Evolutionary conservation across 2,888 invertebrate genomes (phyloP), one percentile per base, ranked within the genome.

Genomic region (Rotaria socialis): DNA sequence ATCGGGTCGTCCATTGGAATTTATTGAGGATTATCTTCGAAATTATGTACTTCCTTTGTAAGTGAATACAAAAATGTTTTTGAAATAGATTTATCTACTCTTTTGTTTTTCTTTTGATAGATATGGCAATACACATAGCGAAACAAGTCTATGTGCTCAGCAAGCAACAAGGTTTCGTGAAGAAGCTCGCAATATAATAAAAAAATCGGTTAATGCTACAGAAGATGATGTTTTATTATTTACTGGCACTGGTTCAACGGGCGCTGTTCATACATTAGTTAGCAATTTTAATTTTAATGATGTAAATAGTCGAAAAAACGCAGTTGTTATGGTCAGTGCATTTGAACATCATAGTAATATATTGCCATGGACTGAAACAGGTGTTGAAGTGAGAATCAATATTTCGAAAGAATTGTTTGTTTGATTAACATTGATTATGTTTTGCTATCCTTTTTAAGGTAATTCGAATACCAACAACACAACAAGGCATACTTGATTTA

Each of bases 131-230:
- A 95, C 94, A 10, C 94, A 94, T 90, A 94, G 95, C 2, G 95
- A 95, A 10, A 94, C 95, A 56, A 94, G 95, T 60, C 94, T 95
- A 89, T 95, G 95, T 35, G 95, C 96, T 41, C 93, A 95, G 85
- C 96, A 96, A 92, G 95, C 95, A 86, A 95, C 95, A 86, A 92
- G 95, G 87, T 96, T 94, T 92, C 94, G 95, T 94, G 95, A 92
- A 91, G 92, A 92, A 88, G 91, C 92, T 41, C 90, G 96, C 90
- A 94, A 94, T 88, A 94, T 96, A 88, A 93, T 96, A 84, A 93
- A 95, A 87, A 94, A 93, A 89, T 93, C 94, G 8, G 94, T 95
- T 5, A 94, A 95, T 87, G 95, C 95, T 0, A 93, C 94, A 85
- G 94, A 94, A 87, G 94, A 95, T 88, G 95, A 95, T 90, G 94